Conservation (phyloP, 2,888 invertebrate species). For the Drosophila formosana region DNA sequence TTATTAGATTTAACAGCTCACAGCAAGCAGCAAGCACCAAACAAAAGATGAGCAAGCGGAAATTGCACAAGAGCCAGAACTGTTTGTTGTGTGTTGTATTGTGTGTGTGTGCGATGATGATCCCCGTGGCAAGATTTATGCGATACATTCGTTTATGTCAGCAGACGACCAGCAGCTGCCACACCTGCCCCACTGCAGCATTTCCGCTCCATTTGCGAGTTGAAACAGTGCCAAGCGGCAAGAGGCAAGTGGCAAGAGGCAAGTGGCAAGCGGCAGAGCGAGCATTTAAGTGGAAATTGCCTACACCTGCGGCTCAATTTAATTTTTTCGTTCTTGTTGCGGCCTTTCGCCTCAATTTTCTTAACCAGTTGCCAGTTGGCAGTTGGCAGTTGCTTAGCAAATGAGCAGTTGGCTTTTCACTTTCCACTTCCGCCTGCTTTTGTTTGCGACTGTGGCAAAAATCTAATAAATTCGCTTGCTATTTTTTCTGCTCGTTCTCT, state of each 20-base stretch:
- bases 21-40: slow-evolving; percentile 25
- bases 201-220: slow-evolving; percentile 79
- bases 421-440: slow-evolving; percentile 35
- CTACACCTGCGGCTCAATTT: slow-evolving; percentile 80
- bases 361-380: slow-evolving; percentile 38
- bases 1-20: slow-evolving; percentile 64
- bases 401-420: slow-evolving; percentile 17
- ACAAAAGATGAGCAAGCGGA: slow-evolving; percentile 45
- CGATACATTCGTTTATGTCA: slow-evolving; percentile 71
- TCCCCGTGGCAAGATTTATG: slow-evolving; percentile 65
- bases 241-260: slow-evolving; percentile 11
- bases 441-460: slow-evolving; percentile 50
- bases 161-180: slow-evolving; percentile 2
- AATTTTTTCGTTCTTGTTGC: slow-evolving; percentile 63
- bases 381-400: slow-evolving; percentile 53
- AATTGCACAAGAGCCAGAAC: slow-evolving; percentile 63
- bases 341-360: slow-evolving; percentile 44
- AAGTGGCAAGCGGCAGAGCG: slow-evolving; percentile 19
- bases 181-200: slow-evolving; percentile 39
- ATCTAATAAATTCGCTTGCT: slow-evolving; percentile 61
- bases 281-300: slow-evolving; percentile 79
- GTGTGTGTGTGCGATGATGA: slow-evolving; percentile 63
- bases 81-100: slow-evolving; percentile 25
- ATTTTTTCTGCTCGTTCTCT: slow-evolving; percentile 37
- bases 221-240: slow-evolving; percentile 70